phyloP scores from a whole-genome alignment of 2,113 vertebrate genomes.

The Burhinus bistriatus region DNA sequence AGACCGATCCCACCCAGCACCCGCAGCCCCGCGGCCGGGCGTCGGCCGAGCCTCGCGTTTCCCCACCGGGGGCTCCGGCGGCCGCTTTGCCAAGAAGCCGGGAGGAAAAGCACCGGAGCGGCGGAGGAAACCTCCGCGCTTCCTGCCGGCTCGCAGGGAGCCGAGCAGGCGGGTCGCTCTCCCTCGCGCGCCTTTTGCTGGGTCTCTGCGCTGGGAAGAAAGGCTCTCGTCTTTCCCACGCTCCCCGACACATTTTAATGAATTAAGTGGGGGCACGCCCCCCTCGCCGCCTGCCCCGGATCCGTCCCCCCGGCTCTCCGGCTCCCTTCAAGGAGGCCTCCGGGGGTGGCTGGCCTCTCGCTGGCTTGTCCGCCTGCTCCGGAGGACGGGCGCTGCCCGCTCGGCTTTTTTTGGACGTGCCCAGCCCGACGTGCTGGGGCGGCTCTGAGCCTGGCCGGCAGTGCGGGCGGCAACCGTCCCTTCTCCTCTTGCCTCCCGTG shows the following conservation, averaged over 20 bases:
- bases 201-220: slow-evolving; percentile 92
- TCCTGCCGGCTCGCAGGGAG: slow-evolving; percentile 6
- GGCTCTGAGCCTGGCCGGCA: background rate
- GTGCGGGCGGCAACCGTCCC: background rate
- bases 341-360: background rate
- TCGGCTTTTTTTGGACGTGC: background rate
- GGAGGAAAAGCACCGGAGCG: background rate
- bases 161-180: slow-evolving; percentile 82
- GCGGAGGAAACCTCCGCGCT: background rate
- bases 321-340: slow-evolving; percentile 61
- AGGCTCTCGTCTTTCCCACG: slow-evolving; percentile 98
- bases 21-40: background rate
- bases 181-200: slow-evolving; percentile 69
- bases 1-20: background rate
- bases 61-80: background rate
- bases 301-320: slow-evolving; percentile 46
- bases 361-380: background rate
- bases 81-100: background rate
- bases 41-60: accelerated
- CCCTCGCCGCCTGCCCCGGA: slow-evolving; percentile 64
- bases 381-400: background rate
- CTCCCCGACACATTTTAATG: slow-evolving; percentile 96
- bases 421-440: background rate
- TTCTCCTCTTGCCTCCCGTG: background rate
- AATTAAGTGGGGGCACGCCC: slow-evolving; percentile 89